Conservation (phyloP, 2,888 invertebrate genomes). For the Campoplex capitator region DNA sequence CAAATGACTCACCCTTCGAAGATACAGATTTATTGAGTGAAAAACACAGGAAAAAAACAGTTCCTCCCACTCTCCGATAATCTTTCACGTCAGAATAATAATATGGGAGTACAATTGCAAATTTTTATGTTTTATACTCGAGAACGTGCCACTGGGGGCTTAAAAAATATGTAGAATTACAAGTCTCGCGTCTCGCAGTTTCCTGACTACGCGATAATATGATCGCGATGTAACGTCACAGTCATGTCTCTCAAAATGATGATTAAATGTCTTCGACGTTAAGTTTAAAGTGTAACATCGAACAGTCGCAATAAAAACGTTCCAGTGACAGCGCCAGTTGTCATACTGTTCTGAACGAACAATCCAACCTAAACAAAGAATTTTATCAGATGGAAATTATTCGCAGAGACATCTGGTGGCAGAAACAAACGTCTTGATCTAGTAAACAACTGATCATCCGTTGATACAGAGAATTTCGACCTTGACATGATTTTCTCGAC, state of each 20-base stretch:
- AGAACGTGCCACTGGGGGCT: slow-evolving; percentile 15
- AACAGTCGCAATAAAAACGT: slow-evolving; percentile 19
- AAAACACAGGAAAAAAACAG: slow-evolving; percentile 24
- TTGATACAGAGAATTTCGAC: neutral
- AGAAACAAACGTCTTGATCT: neutral
- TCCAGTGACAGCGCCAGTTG: slow-evolving; percentile 35
- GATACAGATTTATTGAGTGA: slow-evolving; percentile 31
- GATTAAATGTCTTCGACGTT: slow-evolving; percentile 20
- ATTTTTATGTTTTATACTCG: neutral
- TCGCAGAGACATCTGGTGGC: slow-evolving; percentile 10
- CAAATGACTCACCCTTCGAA: slow-evolving; percentile 55
- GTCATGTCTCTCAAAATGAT: slow-evolving; percentile 21
- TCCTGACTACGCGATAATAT: neutral
- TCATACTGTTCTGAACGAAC: slow-evolving; percentile 20
- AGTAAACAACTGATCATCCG: neutral
- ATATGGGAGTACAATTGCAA: neutral
- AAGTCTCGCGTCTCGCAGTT: neutral
- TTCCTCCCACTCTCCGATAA: slow-evolving; percentile 1
- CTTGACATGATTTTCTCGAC: neutral
- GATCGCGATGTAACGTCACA: slow-evolving; percentile 21
- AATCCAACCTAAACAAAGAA: slow-evolving; percentile 16
- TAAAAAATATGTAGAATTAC: neutral
- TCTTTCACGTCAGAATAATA: slow-evolving; percentile 7
- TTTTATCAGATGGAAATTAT: neutral
- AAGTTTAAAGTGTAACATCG: neutral